Evolutionary conservation across 1,140 invertebrate genomes (phyloP), one percentile per base, ranked within the genome.

Genomic region (Camponotus floridanus): DNA sequence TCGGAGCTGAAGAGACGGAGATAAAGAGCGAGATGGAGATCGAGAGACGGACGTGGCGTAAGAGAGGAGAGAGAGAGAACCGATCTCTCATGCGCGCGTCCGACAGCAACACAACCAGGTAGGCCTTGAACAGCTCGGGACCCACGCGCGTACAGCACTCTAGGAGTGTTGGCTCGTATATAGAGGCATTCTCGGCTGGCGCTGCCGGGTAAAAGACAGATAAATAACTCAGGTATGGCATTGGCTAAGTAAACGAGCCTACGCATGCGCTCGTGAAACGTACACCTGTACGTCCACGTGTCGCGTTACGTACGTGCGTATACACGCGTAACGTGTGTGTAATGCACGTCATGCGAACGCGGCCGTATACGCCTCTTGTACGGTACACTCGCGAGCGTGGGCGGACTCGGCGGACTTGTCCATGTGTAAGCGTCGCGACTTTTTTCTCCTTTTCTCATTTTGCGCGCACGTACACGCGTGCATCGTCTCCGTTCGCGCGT

Each of bases 211-310:
- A 94, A 94, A 94, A 95, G 94, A 93, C 92, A 93, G 93, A 94
- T 94, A 94, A 95, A 94, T 94, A 95, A 94, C 92, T 94, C 92
- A 92, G 92, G 86, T 94, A 95, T 93, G 93, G 94, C 92, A 92
- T 94, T 94, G 93, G 93, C 92, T 94, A 94, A 94, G 93, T 95
- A 94, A 94, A 94, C 90, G 92, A 94, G 92, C 91, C 92, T 92
- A 94, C 93, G 93, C 92, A 93, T 92, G 92, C 89, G 91, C 91
- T 88, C 83, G 90, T 88, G 81, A 88, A 91, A 88, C 90, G 87
- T 93, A 92, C 91, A 92, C 87, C 91, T 93, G 90, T 93, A 93
- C 91, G 91, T 91, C 76, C 62, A 64, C 51, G 87, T 70, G 71
- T 65, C 67, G 81, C 55, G 33, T 51, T 18, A 18, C 65, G 42